Base-by-base conservation (phyloP, 64 coral and sea anemone genomes). In the Dendrophyllia cribrosa region DNA sequence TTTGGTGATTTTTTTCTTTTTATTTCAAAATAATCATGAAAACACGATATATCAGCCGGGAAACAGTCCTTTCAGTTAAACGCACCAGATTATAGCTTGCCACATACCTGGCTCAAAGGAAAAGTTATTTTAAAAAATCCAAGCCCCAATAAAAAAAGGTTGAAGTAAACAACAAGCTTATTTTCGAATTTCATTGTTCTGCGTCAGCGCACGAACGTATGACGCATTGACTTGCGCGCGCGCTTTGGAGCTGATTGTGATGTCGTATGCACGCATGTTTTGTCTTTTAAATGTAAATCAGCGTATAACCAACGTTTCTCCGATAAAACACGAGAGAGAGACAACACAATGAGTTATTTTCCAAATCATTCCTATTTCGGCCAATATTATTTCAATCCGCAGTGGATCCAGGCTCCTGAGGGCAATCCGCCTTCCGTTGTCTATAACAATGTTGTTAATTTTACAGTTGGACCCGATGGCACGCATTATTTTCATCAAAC, bases 331-430 rank as follows among this genome's bases (percentile, higher is more conserved):
- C 17, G 2, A 11, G 16, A 21, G 20, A 19, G 60, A 19, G 44
- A 49, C 44, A 19, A 22, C 43, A 51, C 44, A 6, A 83, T 83
- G 80, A 83, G 61, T 45, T 46, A 83, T 17, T 49, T 66, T 21
- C 80, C 80, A 19, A 21, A 83, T 63, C 80, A 83, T 50, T 85
- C 89, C 0, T 92, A 83, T 61, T 74, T 52, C 12, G 91, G 91
- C 1, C 82, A 92, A 23, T 84, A 92, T 68, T 92, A 92, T n/a
- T 92, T 77, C 50, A 92, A 92, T 59, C 91, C 91, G 20, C 91
- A 92, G 9, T 92, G 80, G 80, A 58, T 92, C 4, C 51, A 61
- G 51, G n/a, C 43, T 43, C 20, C 59, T 0, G 91, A 50, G 3
- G 20, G 59, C 12, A 25, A 56, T 55, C 53, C 59, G 19, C 91